Percentiles rank a stretch among this genome's conserved stretches.
Conservation (phyloP, 2,797 vertebrate genomes). For the Lagodon rhomboides region DNA sequence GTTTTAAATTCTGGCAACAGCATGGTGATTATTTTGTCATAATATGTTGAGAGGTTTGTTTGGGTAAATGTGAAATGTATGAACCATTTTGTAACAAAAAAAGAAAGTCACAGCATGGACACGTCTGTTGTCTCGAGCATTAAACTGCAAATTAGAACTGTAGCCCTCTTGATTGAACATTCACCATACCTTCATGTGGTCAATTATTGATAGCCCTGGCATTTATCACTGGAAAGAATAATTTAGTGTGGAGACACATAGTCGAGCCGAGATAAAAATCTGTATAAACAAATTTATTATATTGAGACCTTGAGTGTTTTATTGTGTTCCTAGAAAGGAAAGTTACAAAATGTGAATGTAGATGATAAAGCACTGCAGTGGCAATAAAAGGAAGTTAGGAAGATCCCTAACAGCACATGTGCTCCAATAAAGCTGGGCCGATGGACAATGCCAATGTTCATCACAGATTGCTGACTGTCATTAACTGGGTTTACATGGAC, state of each 20-base stretch:
- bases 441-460: too few relatives aligned
- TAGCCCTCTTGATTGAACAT: constrained; percentile 1
- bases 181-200: constrained; percentile 10
- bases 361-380: constrained; percentile 7
- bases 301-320: constrained; percentile 31
- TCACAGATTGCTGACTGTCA: too few relatives aligned
- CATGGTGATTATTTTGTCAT: constrained; percentile 22
- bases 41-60: constrained; percentile 8
- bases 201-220: constrained; percentile 35
- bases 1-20: not conserved
- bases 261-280: constrained; percentile 22
- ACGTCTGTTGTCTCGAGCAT: not conserved
- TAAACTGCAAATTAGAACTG: not conserved
- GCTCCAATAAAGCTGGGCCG: not conserved
- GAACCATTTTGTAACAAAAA: not conserved
- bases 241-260: constrained; percentile 3
- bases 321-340: not conserved
- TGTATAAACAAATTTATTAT: constrained; percentile 27
- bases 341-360: not conserved
- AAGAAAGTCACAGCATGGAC: not conserved
- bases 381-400: not conserved
- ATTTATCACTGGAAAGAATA: constrained; percentile 28
- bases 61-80: not conserved
- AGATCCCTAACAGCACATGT: not conserved
- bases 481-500: too few relatives aligned